Base-by-base conservation (phyloP, 1,140 invertebrate genomes). In the Macrostomum lignano region DNA sequence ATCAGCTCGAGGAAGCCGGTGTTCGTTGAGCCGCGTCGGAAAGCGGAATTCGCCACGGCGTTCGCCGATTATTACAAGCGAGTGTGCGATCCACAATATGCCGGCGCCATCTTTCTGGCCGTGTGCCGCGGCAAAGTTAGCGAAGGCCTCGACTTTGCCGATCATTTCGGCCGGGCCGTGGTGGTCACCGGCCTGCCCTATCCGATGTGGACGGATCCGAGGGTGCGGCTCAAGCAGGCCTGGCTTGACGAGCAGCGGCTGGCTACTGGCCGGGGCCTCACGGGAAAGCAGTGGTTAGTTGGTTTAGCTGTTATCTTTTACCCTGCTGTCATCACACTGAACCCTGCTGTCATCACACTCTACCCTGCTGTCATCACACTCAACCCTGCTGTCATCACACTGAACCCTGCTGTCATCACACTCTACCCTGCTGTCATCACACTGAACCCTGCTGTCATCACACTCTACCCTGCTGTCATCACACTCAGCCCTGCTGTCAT, bases 61-160 rank as follows among this genome's bases (percentile, higher is more conserved):
- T 17, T 31, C n/a, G 14, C 17, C 6, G n/a, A n/a, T n/a, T n/a
- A n/a, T n/a, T n/a, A n/a, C n/a, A n/a, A 30, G 29, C 11, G 7
- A 7, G 22, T 30, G 29, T 9, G 22, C 7, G 7, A 30, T 7
- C 22, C 7, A 14, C 22, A 30, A 14, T 7, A 35, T 38, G 31
- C 31, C 25, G 24, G 9, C 23, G 28, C 13, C 19, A 72, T 79
- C 43, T 81, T 94, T 46, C 71, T 91, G 67, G 86, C 79, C 26
- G 84, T 96, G 1, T 88, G 78, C 49, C 63, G 86, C 44, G 86
- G 86, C 23, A 94, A 94, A 66, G 61, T 62, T 39, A 84, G 78
- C 23, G 86, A 96, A 67, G 88, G 88, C 19, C 60, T 98, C 33
- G 88, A 98, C 64, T 94, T 98, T 66, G 71, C 77, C 23, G 77